Evolutionary conservation across 2,888 invertebrate species (phyloP).

Genomic region (Steinernema hermaphroditum): DNA sequence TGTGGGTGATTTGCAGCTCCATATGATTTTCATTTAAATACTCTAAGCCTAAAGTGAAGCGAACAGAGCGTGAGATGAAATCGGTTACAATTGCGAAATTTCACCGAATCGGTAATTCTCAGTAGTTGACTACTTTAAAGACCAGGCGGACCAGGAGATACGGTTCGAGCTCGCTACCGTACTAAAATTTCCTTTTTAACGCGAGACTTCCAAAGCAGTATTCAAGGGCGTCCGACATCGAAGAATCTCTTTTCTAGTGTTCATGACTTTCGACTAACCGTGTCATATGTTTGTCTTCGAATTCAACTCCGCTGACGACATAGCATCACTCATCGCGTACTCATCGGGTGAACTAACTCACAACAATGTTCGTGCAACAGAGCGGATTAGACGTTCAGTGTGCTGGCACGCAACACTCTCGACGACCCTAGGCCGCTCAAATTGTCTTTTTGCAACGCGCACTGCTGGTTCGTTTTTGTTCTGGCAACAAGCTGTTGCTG

Average conservation of each 20-base stretch:
- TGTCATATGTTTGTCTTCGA: conserved; percentile 19
- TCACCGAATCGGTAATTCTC: too few relatives aligned
- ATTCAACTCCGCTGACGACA: not conserved
- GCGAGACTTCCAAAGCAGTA: too few relatives aligned
- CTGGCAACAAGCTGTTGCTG: not conserved
- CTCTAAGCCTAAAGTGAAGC: too few relatives aligned
- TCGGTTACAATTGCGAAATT: too few relatives aligned
- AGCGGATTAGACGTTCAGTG: conserved; percentile 22
- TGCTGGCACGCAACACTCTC: not conserved
- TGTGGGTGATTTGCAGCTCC: too few relatives aligned
- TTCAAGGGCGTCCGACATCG: too few relatives aligned
- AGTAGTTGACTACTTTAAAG: too few relatives aligned
- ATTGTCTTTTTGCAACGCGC: conserved; percentile 1
- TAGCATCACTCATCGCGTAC: conserved; percentile 21
- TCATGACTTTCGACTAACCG: conserved; percentile 19
- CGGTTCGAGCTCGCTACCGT: too few relatives aligned
- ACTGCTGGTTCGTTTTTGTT: conserved; percentile 2
- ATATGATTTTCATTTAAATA: too few relatives aligned
- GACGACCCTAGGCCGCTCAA: conserved; percentile 7
- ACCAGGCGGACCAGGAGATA: too few relatives aligned
- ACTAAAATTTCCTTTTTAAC: too few relatives aligned
- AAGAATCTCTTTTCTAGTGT: not conserved
- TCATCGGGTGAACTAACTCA: conserved; percentile 1
- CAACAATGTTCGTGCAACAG: conserved; percentile 28
- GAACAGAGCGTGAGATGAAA: too few relatives aligned